These are phyloP conservation scores for Peromyscus attwateri DNA, from an alignment of 2,797 vertebrate species.

Conservation along the genomic window DNA sequence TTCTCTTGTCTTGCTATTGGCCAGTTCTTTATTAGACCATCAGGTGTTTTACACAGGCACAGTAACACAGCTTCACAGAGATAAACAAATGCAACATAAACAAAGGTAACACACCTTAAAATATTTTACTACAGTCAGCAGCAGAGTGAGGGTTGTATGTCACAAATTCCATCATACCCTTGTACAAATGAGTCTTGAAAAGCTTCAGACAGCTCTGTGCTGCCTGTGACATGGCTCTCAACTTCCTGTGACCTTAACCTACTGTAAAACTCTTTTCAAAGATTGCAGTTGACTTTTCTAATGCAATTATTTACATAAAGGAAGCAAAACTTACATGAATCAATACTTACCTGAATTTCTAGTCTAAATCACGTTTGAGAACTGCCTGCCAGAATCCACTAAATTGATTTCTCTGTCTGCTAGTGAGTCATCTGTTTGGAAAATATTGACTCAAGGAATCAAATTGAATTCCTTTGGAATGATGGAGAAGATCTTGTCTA, in stretches of 20 bases:
- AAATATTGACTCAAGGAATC: not conserved
- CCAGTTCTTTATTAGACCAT: too few species aligned
- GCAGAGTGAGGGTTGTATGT: not conserved
- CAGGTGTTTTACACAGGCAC: too few species aligned
- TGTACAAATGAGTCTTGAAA: not conserved
- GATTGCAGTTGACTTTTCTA: not conserved
- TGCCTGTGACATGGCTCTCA: not conserved
- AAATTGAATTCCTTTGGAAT: not conserved
- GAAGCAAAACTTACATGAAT: not conserved
- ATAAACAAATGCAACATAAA: too few species aligned
- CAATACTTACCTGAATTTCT: not conserved
- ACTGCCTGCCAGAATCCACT: not conserved
- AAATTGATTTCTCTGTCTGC: not conserved
- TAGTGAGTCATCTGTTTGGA: not conserved
- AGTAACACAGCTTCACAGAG: too few species aligned
- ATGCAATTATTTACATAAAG: not conserved
- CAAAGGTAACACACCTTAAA: too few species aligned
- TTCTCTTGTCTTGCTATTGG: too few species aligned
- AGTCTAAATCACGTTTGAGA: constrained; percentile 2
- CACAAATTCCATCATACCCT: not conserved
- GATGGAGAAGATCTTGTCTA: not conserved
- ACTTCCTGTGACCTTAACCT: not conserved
- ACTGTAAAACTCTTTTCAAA: not conserved
- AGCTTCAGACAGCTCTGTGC: not conserved
- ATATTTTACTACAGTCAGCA: not conserved